Percentiles rank a stretch among this genome's conserved stretches.
Evolutionary conservation across 2,888 invertebrate genomes (phyloP).

Genomic region (Pachliopta kotzebuea): DNA sequence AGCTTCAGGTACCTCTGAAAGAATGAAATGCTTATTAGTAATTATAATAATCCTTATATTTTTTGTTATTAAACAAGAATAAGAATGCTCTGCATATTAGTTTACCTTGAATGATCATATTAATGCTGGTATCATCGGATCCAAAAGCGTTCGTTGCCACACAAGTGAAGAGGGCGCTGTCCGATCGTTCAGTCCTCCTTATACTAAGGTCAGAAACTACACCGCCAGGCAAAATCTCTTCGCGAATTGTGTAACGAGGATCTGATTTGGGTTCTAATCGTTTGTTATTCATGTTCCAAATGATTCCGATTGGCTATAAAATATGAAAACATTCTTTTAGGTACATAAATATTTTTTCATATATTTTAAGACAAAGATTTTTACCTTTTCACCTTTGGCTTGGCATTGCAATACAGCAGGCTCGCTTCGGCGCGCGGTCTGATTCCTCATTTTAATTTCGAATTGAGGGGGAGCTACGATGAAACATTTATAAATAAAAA

Average conservation of each 20-base stretch:
- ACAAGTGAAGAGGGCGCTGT: slow-evolving; percentile 94
- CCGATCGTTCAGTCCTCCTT: slow-evolving; percentile 92
- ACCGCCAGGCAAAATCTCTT: slow-evolving; percentile 93
- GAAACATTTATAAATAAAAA: not conserved
- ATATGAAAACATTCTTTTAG: not conserved
- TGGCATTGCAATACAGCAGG: slow-evolving; percentile 95
- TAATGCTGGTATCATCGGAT: slow-evolving; percentile 96
- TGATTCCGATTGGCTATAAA: slow-evolving; percentile 89
- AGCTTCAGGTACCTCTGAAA: slow-evolving; percentile 91
- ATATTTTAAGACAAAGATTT: not conserved
- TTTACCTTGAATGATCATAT: slow-evolving; percentile 94
- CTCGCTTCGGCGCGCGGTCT: slow-evolving; percentile 94
- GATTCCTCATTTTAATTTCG: slow-evolving; percentile 94
- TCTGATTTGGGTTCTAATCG: slow-evolving; percentile 94
- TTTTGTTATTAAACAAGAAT: not conserved
- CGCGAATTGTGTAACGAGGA: slow-evolving; percentile 91
- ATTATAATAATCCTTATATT: not conserved
- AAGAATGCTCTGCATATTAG: not conserved
- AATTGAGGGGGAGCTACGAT: slow-evolving; percentile 93
- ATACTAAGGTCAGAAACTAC: slow-evolving; percentile 94
- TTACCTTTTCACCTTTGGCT: slow-evolving; percentile 92
- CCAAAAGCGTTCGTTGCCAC: slow-evolving; percentile 96
- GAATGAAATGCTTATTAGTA: not conserved
- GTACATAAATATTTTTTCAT: not conserved
- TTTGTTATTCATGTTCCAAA: slow-evolving; percentile 97